Percentiles rank a stretch among this genome's conserved stretches.
Evolutionary conservation across 2,113 vertebrate species (phyloP).

Genomic region (Desmodus rotundus): DNA sequence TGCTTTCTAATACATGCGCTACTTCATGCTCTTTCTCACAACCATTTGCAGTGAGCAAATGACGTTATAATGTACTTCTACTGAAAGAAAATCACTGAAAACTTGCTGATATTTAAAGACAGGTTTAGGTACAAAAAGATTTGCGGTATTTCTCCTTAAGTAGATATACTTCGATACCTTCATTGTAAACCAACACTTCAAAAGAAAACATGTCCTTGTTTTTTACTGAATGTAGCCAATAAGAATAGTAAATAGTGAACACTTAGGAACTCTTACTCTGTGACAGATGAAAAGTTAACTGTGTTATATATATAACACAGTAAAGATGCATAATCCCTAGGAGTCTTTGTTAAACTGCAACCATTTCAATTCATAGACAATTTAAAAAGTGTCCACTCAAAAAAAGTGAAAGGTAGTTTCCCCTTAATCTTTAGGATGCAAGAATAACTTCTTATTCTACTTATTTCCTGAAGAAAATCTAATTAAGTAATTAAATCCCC

Average conservation of each 20-base stretch:
- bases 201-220: neutral
- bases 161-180: neutral
- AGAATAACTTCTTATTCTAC: neutral
- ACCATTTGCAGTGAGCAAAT: neutral
- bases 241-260: neutral
- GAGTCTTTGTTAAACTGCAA: neutral
- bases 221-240: neutral
- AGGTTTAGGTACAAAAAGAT: neutral
- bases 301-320: neutral
- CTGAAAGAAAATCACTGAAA: neutral
- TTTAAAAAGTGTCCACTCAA: neutral
- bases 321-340: neutral
- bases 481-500: conserved; percentile 1
- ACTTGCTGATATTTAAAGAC: neutral
- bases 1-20: neutral
- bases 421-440: neutral
- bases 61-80: neutral
- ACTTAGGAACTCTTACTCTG: neutral
- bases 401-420: neutral
- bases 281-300: neutral
- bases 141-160: neutral
- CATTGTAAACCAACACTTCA: neutral
- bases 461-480: conserved; percentile 36
- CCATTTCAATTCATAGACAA: neutral
- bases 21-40: neutral